These are phyloP conservation scores for Meiosimyza decipiens DNA, from an alignment of 2,888 invertebrate species.

Conservation along the genomic window DNA sequence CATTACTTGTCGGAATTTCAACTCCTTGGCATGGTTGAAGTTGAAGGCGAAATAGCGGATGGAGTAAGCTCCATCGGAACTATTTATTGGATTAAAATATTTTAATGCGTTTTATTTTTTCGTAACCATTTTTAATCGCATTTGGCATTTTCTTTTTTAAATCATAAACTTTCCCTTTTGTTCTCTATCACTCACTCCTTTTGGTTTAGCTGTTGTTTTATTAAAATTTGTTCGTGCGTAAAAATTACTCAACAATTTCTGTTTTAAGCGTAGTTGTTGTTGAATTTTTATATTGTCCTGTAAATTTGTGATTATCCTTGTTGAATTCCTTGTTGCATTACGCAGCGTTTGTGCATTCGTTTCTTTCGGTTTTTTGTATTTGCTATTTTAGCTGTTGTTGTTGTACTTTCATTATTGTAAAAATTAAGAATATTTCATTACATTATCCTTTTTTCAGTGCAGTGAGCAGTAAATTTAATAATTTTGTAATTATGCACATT, in stretches of 20 bases:
- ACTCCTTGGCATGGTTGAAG: too few species aligned
- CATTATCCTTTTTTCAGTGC: conserved; percentile 26
- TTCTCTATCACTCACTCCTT: background rate
- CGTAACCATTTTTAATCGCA: conserved; percentile 24
- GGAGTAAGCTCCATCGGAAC: conserved; percentile 5
- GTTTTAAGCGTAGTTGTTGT: background rate
- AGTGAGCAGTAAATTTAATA: conserved; percentile 15
- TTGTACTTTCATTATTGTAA: conserved; percentile 10
- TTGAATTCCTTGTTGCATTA: conserved; percentile 1
- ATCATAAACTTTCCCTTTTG: background rate
- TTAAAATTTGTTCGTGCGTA: conserved; percentile 50
- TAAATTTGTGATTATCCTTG: conserved; percentile 25
- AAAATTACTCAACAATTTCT: conserved; percentile 36
- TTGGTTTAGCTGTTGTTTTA: conserved; percentile 41
- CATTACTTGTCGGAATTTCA: too few species aligned
- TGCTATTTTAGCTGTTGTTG: background rate
- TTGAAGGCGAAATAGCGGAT: too few species aligned
- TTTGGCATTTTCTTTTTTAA: background rate
- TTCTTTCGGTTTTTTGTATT: background rate
- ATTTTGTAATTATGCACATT: too few species aligned
- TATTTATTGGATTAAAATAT: conserved; percentile 33
- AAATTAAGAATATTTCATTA: conserved; percentile 30
- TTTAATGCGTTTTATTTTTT: conserved; percentile 13
- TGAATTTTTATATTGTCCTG: conserved; percentile 23
- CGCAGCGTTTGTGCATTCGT: conserved; percentile 2